Evolutionary conservation across 2,113 vertebrate species (phyloP).

Genomic region (Forbesichthys papilliferus): DNA sequence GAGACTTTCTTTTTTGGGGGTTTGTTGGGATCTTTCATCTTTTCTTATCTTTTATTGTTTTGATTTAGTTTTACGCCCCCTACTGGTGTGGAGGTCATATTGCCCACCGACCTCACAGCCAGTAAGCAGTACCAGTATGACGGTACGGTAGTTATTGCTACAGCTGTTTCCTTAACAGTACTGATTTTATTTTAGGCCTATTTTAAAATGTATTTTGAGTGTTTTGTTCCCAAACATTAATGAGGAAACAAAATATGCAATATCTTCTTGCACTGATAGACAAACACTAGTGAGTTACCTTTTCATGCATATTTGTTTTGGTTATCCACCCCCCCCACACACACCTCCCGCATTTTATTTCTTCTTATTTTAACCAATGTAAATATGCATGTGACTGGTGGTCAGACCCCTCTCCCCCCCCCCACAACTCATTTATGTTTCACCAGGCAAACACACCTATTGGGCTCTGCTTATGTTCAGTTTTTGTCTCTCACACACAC

Average conservation of each 20-base stretch:
- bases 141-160: constrained; percentile 79
- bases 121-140: constrained; percentile 80
- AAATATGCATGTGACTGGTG: constrained; percentile 85
- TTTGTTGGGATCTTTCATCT: not conserved
- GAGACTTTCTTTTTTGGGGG: constrained; percentile 76
- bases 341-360: too few relatives aligned
- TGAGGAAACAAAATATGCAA: constrained; percentile 89
- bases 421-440: constrained; percentile 18
- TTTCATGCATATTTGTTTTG: constrained; percentile 59
- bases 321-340: constrained; percentile 45
- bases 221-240: constrained; percentile 83
- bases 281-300: constrained; percentile 81
- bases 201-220: constrained; percentile 38
- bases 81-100: constrained; percentile 4
- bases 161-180: constrained; percentile 79
- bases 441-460: constrained; percentile 21
- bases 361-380: constrained; percentile 86
- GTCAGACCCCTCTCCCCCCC: constrained; percentile 36
- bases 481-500: constrained; percentile 54
- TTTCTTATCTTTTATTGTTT: not conserved
- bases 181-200: constrained; percentile 67
- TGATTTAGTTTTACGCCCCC: constrained; percentile 8
- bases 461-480: constrained; percentile 56
- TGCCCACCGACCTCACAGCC: constrained; percentile 54
- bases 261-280: constrained; percentile 93